phyloP scores from a whole-genome alignment of 2,797 vertebrate species.

The Spinibarbus caldwelli region DNA sequence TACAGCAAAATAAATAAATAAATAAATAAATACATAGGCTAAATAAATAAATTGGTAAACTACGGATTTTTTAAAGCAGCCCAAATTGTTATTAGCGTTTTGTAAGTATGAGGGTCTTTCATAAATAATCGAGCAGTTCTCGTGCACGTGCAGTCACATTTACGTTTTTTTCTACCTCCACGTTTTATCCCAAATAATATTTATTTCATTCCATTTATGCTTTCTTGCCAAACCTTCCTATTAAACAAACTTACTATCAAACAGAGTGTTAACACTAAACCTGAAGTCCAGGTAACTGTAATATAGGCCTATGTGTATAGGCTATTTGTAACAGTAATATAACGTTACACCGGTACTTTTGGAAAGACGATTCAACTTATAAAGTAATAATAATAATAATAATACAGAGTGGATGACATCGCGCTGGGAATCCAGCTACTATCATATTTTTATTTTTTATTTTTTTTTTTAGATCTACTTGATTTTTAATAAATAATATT shows the following conservation, averaged over 20 bases:
- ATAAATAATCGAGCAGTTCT: not conserved
- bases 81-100: not conserved
- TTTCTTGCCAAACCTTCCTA: not conserved
- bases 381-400: not conserved
- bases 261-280: not conserved
- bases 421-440: not conserved
- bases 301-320: not conserved
- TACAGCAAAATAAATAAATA: not conserved
- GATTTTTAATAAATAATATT: not conserved
- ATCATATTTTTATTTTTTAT: not conserved
- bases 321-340: not conserved
- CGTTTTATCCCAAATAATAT: not conserved
- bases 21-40: not conserved
- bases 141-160: not conserved
- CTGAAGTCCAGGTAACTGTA: not conserved
- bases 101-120: not conserved
- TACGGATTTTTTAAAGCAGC: not conserved
- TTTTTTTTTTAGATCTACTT: too few relatives aligned
- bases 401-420: not conserved
- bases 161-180: not conserved
- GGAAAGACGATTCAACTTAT: not conserved
- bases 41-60: not conserved
- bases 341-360: not conserved
- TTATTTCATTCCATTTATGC: not conserved
- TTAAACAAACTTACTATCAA: not conserved